phyloP scores from a whole-genome alignment of 1,140 invertebrate species.

The Anadara kagoshimensis region DNA sequence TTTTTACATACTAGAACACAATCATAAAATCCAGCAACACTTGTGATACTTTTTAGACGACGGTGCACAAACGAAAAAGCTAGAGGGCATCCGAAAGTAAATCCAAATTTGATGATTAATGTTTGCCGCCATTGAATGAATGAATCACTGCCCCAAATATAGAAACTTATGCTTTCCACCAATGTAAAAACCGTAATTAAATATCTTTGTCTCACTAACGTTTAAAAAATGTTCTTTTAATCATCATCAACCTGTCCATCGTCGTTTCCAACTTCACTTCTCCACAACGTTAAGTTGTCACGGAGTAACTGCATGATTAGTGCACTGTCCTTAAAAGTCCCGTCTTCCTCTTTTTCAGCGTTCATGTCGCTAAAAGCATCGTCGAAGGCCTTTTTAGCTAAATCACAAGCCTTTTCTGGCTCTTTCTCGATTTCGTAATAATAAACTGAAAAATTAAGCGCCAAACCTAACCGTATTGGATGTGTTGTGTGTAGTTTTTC shows the following conservation, averaged over 20 bases:
- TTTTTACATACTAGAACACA: too few relatives aligned
- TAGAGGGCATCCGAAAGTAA: too few relatives aligned
- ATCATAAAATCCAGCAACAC: too few relatives aligned
- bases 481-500: slow-evolving; percentile 98
- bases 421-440: slow-evolving; percentile 99
- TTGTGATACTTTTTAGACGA: too few relatives aligned
- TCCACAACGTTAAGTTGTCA: slow-evolving; percentile 92
- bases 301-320: slow-evolving; percentile 99
- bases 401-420: slow-evolving; percentile 97
- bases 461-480: slow-evolving; percentile 97
- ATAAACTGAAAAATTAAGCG: slow-evolving; percentile 99
- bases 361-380: slow-evolving; percentile 99
- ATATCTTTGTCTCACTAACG: too few relatives aligned
- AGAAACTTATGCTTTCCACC: too few relatives aligned
- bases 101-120: too few relatives aligned
- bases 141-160: too few relatives aligned
- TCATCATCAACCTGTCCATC: slow-evolving; percentile 31
- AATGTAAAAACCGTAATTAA: too few relatives aligned
- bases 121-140: too few relatives aligned
- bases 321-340: slow-evolving; percentile 99
- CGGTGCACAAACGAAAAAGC: too few relatives aligned
- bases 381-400: slow-evolving; percentile 99
- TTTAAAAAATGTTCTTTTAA: too few relatives aligned
- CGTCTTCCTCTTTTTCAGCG: slow-evolving; percentile 96
- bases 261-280: slow-evolving; percentile 43